Conservation (phyloP, 2,113 vertebrate species). For the Ailuropoda melanoleuca region DNA sequence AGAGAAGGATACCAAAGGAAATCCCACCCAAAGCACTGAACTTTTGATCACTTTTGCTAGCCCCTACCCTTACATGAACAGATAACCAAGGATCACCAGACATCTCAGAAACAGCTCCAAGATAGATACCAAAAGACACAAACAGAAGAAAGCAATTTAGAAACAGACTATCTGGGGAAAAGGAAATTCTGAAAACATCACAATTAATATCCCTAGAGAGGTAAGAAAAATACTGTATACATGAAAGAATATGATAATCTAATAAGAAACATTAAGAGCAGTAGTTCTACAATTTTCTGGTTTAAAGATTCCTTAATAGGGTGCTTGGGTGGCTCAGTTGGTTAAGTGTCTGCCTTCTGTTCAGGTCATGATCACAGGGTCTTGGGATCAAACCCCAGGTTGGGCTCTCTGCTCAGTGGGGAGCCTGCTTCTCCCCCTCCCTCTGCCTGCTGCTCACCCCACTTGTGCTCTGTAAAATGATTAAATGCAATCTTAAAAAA, state of each 20-base stretch:
- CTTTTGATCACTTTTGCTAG: neutral
- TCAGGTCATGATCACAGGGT: too few species aligned
- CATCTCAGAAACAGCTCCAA: neutral
- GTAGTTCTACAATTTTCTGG: neutral
- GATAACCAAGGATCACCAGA: neutral
- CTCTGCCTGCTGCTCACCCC: too few species aligned
- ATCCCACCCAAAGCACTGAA: neutral
- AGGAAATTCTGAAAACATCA: neutral
- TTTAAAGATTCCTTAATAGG: neutral
- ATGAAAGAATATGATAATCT: neutral
- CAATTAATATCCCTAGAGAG: neutral
- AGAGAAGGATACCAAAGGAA: neutral
- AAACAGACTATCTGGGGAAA: neutral
- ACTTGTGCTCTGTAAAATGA: too few species aligned
- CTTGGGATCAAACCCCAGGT: too few species aligned
- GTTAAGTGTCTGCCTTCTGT: too few species aligned
- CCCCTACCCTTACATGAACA: neutral
- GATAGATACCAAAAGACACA: neutral
- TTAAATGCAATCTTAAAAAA: too few species aligned
- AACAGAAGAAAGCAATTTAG: neutral
- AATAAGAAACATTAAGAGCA: neutral
- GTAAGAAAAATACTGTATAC: neutral
- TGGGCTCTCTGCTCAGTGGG: too few species aligned
- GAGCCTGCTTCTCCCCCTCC: too few species aligned
- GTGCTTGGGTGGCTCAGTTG: too few species aligned